These are phyloP conservation scores for Leucoraja erinaceus DNA, from an alignment of 2,113 vertebrate species.

Conservation along the genomic window DNA sequence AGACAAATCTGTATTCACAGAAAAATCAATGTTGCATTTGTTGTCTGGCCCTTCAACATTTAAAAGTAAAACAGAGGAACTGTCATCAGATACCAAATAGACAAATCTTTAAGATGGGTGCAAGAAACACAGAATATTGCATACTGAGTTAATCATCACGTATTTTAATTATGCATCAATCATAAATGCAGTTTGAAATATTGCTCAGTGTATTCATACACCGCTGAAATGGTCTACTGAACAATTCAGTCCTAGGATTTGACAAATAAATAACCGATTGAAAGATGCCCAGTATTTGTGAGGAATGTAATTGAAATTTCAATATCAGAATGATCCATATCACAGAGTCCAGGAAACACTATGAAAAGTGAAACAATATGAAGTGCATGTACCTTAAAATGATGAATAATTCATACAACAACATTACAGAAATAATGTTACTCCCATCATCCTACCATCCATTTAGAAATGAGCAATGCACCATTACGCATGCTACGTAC, in stretches of 20 bases:
- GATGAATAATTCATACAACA: conserved; percentile 17
- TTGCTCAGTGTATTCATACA: neutral
- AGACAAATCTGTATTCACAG: neutral
- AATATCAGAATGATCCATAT: neutral
- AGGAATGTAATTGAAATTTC: neutral
- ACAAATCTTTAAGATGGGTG: neutral
- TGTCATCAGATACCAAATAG: neutral
- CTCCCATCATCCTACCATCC: conserved; percentile 11
- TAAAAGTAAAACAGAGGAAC: neutral
- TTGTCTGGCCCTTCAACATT: no score
- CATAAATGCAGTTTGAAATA: neutral
- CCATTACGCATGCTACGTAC: neutral
- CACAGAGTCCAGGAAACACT: neutral
- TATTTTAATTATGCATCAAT: neutral
- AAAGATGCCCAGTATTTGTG: neutral
- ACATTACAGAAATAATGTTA: conserved; percentile 9
- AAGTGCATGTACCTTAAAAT: neutral
- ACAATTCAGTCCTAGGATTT: neutral
- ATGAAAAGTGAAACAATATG: neutral
- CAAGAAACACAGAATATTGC: neutral
- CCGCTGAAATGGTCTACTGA: neutral
- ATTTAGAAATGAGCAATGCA: neutral
- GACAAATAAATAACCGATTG: neutral
- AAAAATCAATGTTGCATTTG: neutral
- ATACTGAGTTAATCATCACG: neutral